These are phyloP conservation scores for Vesta saturnalis DNA, from an alignment of 2,888 invertebrate genomes.

Conservation along the genomic window DNA sequence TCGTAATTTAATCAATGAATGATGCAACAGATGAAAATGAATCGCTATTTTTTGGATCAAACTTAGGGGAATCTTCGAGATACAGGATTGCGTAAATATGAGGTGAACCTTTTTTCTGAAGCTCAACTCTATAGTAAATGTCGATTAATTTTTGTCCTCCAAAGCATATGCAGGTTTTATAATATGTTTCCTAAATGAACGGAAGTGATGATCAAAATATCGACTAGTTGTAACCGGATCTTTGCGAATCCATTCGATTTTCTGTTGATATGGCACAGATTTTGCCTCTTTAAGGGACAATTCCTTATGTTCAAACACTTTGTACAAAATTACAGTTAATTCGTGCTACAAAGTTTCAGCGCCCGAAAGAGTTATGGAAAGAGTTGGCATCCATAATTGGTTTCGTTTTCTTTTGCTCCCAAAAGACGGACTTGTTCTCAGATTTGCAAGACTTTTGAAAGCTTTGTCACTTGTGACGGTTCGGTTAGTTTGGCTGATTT, in stretches of 20 bases:
- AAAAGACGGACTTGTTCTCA: slow-evolving; percentile 10
- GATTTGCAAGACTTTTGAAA: not conserved
- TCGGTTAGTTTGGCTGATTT: too few relatives aligned
- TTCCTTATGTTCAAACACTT: not conserved
- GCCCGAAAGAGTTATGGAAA: slow-evolving; percentile 6
- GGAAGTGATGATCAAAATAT: slow-evolving; percentile 14
- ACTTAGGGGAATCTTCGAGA: not conserved
- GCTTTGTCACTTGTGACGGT: too few relatives aligned
- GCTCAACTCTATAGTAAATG: slow-evolving; percentile 8
- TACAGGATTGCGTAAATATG: not conserved
- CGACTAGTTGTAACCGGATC: slow-evolving; percentile 12
- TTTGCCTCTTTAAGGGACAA: not conserved
- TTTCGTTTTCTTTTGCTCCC: not conserved
- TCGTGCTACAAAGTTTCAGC: slow-evolving; percentile 6
- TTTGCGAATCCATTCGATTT: not conserved
- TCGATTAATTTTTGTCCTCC: not conserved
- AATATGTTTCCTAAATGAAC: slow-evolving; percentile 5
- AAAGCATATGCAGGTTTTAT: not conserved
- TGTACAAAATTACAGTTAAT: not conserved
- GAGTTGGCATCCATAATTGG: not conserved
- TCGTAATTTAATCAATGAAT: slow-evolving; percentile 10
- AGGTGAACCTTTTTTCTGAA: slow-evolving; percentile 2
- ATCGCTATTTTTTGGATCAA: not conserved
- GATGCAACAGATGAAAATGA: not conserved
- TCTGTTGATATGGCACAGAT: not conserved